A percentile compares a stretch with the other conserved stretches of the same genome.
Conservation (phyloP, 2,888 invertebrate species). For the Oscheius myriophilus region DNA sequence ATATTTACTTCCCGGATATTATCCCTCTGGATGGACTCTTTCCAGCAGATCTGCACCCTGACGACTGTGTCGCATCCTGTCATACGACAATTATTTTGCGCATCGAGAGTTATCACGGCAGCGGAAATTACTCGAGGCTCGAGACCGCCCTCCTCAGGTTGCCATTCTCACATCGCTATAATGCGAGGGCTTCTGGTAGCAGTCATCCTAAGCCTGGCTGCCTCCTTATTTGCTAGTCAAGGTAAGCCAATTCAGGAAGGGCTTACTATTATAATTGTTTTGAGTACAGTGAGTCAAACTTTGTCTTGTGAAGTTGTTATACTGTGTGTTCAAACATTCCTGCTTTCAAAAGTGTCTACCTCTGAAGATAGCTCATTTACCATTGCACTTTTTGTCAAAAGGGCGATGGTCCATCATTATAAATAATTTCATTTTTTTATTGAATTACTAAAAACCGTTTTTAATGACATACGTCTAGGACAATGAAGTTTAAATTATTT, state of each 20-base stretch:
- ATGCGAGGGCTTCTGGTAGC: constrained; percentile 17
- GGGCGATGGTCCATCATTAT: too few species aligned
- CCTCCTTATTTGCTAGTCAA: constrained; percentile 11
- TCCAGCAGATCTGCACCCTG: constrained; percentile 5
- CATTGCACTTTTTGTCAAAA: too few species aligned
- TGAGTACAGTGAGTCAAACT: too few species aligned
- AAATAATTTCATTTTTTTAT: too few species aligned
- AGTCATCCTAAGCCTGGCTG: constrained; percentile 1
- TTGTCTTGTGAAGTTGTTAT: too few species aligned
- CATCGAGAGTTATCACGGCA: background rate
- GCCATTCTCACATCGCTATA: constrained; percentile 19
- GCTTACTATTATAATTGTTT: constrained; percentile 5
- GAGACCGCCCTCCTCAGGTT: constrained; percentile 3
- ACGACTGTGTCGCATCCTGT: constrained; percentile 17
- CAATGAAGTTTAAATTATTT: too few species aligned
- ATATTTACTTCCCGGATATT: too few species aligned
- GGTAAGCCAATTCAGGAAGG: constrained; percentile 18
- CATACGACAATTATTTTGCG: constrained; percentile 24
- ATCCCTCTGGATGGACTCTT: background rate
- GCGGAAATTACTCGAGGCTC: constrained; percentile 22
- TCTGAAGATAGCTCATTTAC: too few species aligned
- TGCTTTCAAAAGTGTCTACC: too few species aligned
- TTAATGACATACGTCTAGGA: too few species aligned
- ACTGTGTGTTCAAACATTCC: too few species aligned
- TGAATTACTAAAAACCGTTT: too few species aligned